phyloP scores from a whole-genome alignment of 2,113 vertebrate species.

The Coregonus clupeaformis region DNA sequence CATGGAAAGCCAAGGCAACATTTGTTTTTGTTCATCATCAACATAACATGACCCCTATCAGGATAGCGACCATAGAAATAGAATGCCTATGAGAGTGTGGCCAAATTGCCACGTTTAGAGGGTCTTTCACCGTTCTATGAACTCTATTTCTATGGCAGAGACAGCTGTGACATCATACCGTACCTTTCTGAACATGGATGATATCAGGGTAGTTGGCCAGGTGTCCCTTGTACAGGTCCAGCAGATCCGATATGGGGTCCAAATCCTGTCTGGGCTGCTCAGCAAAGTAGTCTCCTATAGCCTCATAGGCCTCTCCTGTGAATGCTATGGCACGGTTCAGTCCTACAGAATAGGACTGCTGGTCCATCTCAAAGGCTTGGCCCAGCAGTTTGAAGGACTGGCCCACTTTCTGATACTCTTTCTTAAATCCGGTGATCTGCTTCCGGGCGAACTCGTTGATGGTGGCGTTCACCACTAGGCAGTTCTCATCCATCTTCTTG shows the following conservation, averaged over 20 bases:
- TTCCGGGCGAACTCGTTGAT: conserved; percentile 93
- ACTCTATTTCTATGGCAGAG: not conserved
- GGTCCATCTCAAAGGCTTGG: conserved; percentile 95
- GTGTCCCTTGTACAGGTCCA: conserved; percentile 94
- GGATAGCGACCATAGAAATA: too few species aligned
- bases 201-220: conserved; percentile 98
- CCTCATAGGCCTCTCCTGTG: conserved; percentile 90
- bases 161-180: not conserved
- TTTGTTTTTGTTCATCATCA: too few species aligned
- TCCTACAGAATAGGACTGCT: conserved; percentile 84
- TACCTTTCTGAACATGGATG: conserved; percentile 99
- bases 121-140: not conserved
- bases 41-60: too few species aligned
- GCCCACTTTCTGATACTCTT: conserved; percentile 96
- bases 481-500: conserved; percentile 94
- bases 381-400: conserved; percentile 88
- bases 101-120: too few species aligned
- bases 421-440: conserved; percentile 92
- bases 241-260: conserved; percentile 91
- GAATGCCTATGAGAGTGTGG: too few species aligned
- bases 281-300: conserved; percentile 92
- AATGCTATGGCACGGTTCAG: conserved; percentile 92
- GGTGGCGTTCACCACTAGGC: conserved; percentile 86
- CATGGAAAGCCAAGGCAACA: too few species aligned
- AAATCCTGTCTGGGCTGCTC: conserved; percentile 95